Percentiles rank a stretch among this genome's conserved stretches.
These are phyloP conservation scores for Cyclargus thomasi DNA, from an alignment of 1,140 invertebrate genomes.

Conservation along the genomic window DNA sequence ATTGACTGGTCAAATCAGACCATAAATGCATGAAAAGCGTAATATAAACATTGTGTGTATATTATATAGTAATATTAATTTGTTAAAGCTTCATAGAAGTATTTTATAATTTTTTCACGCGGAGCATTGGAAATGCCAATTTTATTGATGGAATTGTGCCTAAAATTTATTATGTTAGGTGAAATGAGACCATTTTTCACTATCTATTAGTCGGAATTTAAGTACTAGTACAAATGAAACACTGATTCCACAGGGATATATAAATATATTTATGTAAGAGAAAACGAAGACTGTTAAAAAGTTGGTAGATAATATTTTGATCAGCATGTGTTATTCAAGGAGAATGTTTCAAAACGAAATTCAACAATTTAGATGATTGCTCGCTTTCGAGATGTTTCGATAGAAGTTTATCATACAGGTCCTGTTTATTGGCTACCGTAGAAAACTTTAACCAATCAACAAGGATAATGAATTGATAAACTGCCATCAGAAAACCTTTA, in stretches of 20 bases:
- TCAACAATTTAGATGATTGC: slow-evolving; percentile 49
- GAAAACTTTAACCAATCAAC: too few species aligned
- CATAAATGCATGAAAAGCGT: slow-evolving; percentile 18
- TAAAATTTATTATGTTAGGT: slow-evolving; percentile 35
- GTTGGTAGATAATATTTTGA: slow-evolving; percentile 63
- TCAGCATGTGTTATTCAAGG: slow-evolving; percentile 43
- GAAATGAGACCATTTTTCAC: slow-evolving; percentile 26
- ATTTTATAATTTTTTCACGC: slow-evolving; percentile 27
- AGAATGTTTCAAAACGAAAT: slow-evolving; percentile 44
- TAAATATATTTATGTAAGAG: slow-evolving; percentile 62
- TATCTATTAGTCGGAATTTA: slow-evolving; percentile 42
- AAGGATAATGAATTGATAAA: too few species aligned
- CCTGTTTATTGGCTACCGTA: too few species aligned
- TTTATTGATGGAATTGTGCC: slow-evolving; percentile 50
- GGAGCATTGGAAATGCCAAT: slow-evolving; percentile 27
- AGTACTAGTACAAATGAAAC: slow-evolving; percentile 68
- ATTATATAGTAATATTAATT: slow-evolving; percentile 30
- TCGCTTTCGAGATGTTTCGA: neutral
- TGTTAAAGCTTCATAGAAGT: slow-evolving; percentile 38
- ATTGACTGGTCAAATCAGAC: slow-evolving; percentile 17
- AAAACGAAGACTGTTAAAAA: slow-evolving; percentile 70
- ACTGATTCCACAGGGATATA: slow-evolving; percentile 68
- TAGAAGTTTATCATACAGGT: too few species aligned
- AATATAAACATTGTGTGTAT: slow-evolving; percentile 20
- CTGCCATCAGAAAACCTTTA: too few species aligned